Percentiles rank a stretch among this genome's conserved stretches.
These are phyloP conservation scores for Otolemur garnettii DNA, from an alignment of 2,113 vertebrate species.

Conservation along the genomic window DNA sequence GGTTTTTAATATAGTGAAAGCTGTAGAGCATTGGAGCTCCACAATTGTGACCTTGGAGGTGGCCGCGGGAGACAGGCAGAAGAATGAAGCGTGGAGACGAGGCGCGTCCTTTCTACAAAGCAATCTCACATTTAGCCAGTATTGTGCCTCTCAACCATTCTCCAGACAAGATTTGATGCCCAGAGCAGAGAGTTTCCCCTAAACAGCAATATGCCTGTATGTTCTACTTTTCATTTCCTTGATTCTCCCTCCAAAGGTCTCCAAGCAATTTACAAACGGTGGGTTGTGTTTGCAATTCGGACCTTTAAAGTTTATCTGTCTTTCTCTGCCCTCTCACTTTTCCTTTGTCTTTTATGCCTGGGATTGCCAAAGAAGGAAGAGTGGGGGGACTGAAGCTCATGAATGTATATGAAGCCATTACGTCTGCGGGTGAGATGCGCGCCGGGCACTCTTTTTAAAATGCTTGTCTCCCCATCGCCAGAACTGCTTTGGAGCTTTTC, in stretches of 20 bases:
- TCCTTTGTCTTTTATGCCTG: constrained; percentile 77
- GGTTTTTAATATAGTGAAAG: constrained; percentile 41
- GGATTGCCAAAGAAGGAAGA: constrained; percentile 65
- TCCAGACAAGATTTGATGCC: constrained; percentile 72
- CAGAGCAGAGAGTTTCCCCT: constrained; percentile 73
- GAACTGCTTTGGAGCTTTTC: constrained; percentile 71
- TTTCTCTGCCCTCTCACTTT: constrained; percentile 53
- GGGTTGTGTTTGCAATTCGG: constrained; percentile 75
- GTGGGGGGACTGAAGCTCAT: constrained; percentile 50
- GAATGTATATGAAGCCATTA: constrained; percentile 75
- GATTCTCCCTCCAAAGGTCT: constrained; percentile 76
- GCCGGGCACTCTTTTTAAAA: constrained; percentile 59
- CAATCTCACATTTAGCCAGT: constrained; percentile 26
- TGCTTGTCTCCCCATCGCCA: constrained; percentile 71
- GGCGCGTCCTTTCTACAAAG: constrained; percentile 46
- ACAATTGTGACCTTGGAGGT: constrained; percentile 43
- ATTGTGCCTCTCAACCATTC: constrained; percentile 45
- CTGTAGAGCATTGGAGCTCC: not conserved
- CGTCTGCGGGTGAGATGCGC: not conserved
- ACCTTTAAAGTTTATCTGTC: constrained; percentile 73
- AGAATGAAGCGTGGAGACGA: not conserved
- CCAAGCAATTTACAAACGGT: constrained; percentile 83
- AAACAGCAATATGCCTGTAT: constrained; percentile 73
- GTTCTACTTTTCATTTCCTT: constrained; percentile 79
- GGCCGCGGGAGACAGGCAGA: not conserved